Evolutionary conservation across 2,797 vertebrate species (phyloP).

Genomic region (Micrastur ruficollis): DNA sequence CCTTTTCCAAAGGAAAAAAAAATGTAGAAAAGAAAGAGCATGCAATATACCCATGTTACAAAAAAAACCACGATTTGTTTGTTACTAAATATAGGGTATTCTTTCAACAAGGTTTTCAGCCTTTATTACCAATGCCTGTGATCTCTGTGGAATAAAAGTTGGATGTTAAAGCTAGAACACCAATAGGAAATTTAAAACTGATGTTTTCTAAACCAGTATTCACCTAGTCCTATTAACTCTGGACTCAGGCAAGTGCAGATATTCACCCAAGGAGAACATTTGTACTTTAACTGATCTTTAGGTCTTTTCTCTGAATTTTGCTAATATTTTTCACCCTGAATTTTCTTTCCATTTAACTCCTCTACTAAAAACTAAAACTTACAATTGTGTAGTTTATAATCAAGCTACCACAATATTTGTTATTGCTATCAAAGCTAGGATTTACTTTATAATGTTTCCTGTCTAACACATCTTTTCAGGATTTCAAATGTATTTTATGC

Average conservation of each 20-base stretch:
- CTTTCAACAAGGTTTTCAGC: not conserved
- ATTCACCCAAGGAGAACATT: not conserved
- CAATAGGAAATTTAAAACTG: not conserved
- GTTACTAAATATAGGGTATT: not conserved
- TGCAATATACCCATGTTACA: not conserved
- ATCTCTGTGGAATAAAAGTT: not conserved
- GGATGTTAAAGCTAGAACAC: not conserved
- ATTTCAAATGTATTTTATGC: not conserved
- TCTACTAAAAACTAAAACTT: not conserved
- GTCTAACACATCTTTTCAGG: not conserved
- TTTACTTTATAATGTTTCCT: not conserved
- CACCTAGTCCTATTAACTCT: not conserved
- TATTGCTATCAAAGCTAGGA: not conserved
- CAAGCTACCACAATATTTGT: not conserved
- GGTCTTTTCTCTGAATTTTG: not conserved
- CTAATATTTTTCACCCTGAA: not conserved
- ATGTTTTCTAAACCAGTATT: not conserved
- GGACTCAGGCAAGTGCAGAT: not conserved
- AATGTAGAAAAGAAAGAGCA: not conserved
- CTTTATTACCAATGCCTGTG: not conserved
- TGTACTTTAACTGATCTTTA: not conserved
- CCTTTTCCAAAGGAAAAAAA: not conserved
- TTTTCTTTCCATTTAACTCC: not conserved
- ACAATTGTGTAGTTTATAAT: not conserved
- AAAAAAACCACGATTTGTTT: not conserved